Percentiles rank a stretch among this genome's conserved stretches.
These are phyloP conservation scores for Cheumatopsyche charites DNA, from an alignment of 1,140 invertebrate species.

Conservation along the genomic window DNA sequence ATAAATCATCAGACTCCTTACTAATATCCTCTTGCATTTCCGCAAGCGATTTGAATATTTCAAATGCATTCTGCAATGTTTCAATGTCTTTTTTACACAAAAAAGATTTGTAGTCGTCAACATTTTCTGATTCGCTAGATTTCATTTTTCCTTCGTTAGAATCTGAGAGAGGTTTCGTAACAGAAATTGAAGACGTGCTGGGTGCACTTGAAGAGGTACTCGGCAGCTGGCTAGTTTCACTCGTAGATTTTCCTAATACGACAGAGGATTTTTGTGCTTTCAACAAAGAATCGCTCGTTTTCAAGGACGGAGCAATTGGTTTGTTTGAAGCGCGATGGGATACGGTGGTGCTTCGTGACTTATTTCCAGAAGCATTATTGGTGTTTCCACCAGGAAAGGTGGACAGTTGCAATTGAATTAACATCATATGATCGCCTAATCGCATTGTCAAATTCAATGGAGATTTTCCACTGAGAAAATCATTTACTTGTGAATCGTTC, in stretches of 20 bases:
- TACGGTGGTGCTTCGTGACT: conserved; percentile 45
- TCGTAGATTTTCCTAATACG: conserved; percentile 37
- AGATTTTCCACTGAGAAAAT: conserved; percentile 91
- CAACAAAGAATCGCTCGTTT: background rate
- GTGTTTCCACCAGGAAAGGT: conserved; percentile 53
- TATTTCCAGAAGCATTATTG: conserved; percentile 44
- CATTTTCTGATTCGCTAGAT: conserved; percentile 29
- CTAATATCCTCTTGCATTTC: conserved; percentile 53
- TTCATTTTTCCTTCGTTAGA: conserved; percentile 28
- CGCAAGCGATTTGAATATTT: conserved; percentile 58
- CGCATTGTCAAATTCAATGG: conserved; percentile 94
- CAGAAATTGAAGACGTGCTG: conserved; percentile 34
- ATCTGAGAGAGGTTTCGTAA: conserved; percentile 16
- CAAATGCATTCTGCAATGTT: conserved; percentile 63
- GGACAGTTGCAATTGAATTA: conserved; percentile 91
- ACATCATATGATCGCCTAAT: conserved; percentile 95
- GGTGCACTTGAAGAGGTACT: background rate
- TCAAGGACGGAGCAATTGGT: conserved; percentile 22
- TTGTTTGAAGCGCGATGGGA: conserved; percentile 48
- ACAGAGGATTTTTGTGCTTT: conserved; percentile 17
- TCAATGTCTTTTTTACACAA: conserved; percentile 63
- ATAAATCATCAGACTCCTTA: conserved; percentile 46
- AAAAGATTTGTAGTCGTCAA: conserved; percentile 52
- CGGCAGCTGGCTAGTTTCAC: conserved; percentile 47
- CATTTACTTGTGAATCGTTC: conserved; percentile 92